Base-by-base conservation (phyloP, 1,140 invertebrate genomes). In the Heliconius himera region DNA sequence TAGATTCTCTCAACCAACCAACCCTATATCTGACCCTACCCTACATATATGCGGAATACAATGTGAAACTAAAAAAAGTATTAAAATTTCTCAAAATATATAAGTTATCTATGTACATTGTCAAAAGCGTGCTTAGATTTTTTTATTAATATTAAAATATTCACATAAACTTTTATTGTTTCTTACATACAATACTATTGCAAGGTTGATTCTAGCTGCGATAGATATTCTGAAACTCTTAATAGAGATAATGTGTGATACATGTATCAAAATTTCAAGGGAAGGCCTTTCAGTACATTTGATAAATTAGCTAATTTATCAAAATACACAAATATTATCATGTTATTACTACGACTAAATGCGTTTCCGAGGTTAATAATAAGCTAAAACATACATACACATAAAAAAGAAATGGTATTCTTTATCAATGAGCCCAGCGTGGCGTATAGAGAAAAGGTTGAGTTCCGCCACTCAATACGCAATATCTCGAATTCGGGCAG, bases 231-330 rank as follows among this genome's bases (percentile, higher is more conserved):
- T 66, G 60, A 66, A 66, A 26, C 9, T 66, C 60, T 66, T 29
- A 60, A 66, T 66, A 29, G 26, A 66, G 60, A 66, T 66, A 66
- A 66, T 66, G 56, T 66, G 56, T n/a, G 22, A 66, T 66, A 66
- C 56, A 66, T 26, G 26, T 66, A 66, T 66, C 60, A 66, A 66
- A 29, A 66, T 16, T 29, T 66, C 60, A 66, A 66, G 60, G 60
- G 60, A 66, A 66, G 60, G 60, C 26, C 60, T 66, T 66, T 66
- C 60, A 66, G 22, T 66, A 13, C 26, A 66, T 66, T 66, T 29
- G 60, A 66, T 66, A 66, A 66, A 16, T 66, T 66, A 13, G 60
- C 60, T 66, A 66, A 66, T 66, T 66, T 66, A 66, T 66, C 26
- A 66, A 66, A 66, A 66, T 66, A 66, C 4, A 29, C 60, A 29